Evolutionary conservation across 2,113 vertebrate species (phyloP).

Genomic region (Microcebus murinus): DNA sequence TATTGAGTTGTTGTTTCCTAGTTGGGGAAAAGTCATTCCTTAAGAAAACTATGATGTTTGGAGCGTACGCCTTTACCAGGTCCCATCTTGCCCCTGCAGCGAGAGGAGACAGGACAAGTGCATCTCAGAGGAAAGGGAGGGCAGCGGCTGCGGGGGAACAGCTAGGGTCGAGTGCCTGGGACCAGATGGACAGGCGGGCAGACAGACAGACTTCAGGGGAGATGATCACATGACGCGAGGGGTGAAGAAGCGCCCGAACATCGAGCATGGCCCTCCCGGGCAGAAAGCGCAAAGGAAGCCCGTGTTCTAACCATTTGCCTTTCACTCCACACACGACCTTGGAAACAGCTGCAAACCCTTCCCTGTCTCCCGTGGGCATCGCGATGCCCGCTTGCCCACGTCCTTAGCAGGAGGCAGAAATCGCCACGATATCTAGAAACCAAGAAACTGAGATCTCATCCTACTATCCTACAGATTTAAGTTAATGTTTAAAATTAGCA

Average conservation of each 20-base stretch:
- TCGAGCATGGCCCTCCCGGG: background rate
- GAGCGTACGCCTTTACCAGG: background rate
- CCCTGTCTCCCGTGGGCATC: background rate
- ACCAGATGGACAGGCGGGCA: too few species aligned
- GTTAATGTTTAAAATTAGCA: background rate
- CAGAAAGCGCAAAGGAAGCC: background rate
- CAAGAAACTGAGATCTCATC: background rate
- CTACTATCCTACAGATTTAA: background rate
- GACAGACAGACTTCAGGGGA: background rate
- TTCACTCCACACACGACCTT: background rate
- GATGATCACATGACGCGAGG: background rate
- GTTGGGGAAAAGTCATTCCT: background rate
- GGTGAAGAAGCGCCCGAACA: too few species aligned
- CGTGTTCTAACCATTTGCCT: too few species aligned
- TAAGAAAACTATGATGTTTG: background rate
- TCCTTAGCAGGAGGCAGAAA: background rate
- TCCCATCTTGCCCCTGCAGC: background rate
- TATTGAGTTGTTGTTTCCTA: background rate
- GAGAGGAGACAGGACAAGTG: background rate
- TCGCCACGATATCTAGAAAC: background rate
- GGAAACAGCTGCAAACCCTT: background rate
- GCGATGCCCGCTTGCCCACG: too few species aligned
- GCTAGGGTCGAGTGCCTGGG: background rate
- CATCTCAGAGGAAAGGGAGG: background rate
- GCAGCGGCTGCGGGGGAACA: fast-evolving